Evolutionary conservation across 2,113 vertebrate species (phyloP), one percentile per base, ranked within the genome.

Genomic region (Ifrita kowaldi): DNA sequence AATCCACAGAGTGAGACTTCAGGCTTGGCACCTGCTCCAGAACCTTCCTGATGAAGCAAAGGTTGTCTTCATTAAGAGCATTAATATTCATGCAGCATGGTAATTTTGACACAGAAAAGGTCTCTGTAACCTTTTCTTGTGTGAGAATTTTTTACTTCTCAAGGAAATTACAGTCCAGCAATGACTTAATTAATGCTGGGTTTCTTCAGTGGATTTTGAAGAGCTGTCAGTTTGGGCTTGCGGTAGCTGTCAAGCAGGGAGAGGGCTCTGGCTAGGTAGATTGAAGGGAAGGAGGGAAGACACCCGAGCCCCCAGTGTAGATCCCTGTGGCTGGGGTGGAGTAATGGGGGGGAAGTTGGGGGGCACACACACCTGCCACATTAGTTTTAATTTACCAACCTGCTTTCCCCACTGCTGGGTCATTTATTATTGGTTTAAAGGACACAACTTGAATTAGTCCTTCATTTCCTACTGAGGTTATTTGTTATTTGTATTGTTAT

Each of bases 11-110:
- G 98, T 98, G 98, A 98, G 98, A 98, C 98, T 99, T 98, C 98
- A 98, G 96, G 98, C 97, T 98, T 99, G 99, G 98, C 99, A 99
- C 98, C 98, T 99, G 99, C 98, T 99, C 99, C 98, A 98, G 99
- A 99, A 99, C 98, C 98, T 99, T 99, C 99, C 98, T 98, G 98
- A 99, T 99, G 98, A 99, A 99, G 98, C 99, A 99, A 99, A 99
- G 99, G 99, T 98, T 99, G 99, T 99, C 99, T 99, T 99, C 99
- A 99, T 99, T 99, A 99, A 99, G 98, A 98, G 98, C 99, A 99
- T 99, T 99, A 99, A 99, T 99, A 99, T 99, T 99, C 99, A 99
- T 99, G 99, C 98, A 90, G 98, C 99, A 99, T 99, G 99, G 99
- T 99, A 99, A 99, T 99, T 99, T 98, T 99, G 99, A 99, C 99